Base-by-base conservation (phyloP, 2,797 vertebrate species). In the Propithecus deckenii region DNA sequence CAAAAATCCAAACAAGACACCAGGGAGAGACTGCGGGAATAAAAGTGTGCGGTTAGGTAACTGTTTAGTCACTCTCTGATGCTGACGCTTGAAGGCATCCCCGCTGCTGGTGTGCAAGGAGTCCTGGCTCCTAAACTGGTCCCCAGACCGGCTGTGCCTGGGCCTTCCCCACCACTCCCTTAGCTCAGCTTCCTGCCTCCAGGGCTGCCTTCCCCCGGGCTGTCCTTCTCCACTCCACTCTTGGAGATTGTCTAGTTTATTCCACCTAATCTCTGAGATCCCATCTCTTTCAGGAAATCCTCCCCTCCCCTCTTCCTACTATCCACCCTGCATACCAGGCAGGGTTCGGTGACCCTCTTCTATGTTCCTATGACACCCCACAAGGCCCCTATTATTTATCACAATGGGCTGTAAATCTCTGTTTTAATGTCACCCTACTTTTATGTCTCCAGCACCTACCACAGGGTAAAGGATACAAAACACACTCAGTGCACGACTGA, bases 31-130 rank as follows among this genome's bases (percentile, higher is more conserved):
- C 0, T 20, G 11, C 3, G 41, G 17, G 14, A 63, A 43, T 17
- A 32, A 46, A 23, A 63, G 1, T 0, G 7, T 0, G 2, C 3
- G 0, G 18, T 25, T 8, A 30, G 41, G 2, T 3, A 55, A 50
- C 1, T 4, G 17, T 15, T 41, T 0, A 0, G 0, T 22, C 38
- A 2, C 25, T 13, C 30, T 52, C 2, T 0, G 2, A 59, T 0
- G 11, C n/a, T 25, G 35, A 43, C 4, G 10, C 18, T 8, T 41
- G 0, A 2, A 55, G 0, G 2, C n/a, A 22, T 25, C 13, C 5
- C 22, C 3, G 28, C 0, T 41, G 30, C 7, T 23, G 7, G 32
- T 30, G 8, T 23, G 32, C 57, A 32, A 1, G 9, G 35, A 50
- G 55, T 17, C 22, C 46, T 48, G 8, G 8, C 17, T 35, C 20